phyloP scores from a whole-genome alignment of 2,888 invertebrate genomes.

The Alcis repandata region DNA sequence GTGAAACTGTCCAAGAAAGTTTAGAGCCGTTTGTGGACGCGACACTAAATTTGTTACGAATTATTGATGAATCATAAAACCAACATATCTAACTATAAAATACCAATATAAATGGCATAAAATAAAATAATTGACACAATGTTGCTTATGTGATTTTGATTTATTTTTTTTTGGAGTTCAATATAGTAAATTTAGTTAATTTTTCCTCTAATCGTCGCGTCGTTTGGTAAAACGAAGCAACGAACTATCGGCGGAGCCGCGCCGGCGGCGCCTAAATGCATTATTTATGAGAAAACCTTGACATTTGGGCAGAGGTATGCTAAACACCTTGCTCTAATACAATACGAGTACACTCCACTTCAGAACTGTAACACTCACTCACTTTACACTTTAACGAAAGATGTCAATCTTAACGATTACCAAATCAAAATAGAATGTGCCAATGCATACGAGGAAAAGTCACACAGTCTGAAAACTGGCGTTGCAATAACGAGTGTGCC shows the following conservation, averaged over 20 bases:
- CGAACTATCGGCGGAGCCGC: not conserved
- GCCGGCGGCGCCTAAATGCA: conserved; percentile 24
- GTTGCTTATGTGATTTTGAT: no score
- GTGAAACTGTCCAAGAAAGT: conserved; percentile 23
- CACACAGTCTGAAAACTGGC: not conserved
- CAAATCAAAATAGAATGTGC: not conserved
- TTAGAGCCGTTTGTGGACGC: conserved; percentile 2
- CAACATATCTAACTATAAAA: no score
- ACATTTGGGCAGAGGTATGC: conserved; percentile 26
- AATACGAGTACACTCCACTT: conserved; percentile 5
- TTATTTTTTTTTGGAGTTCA: no score
- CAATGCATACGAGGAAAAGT: not conserved
- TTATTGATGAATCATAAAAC: no score
- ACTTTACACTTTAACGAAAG: not conserved
- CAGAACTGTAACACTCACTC: not conserved
- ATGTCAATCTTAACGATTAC: not conserved
- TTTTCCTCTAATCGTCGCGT: not conserved
- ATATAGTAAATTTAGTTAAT: no score
- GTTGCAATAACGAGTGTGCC: not conserved
- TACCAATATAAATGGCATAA: no score
- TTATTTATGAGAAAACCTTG: conserved; percentile 31
- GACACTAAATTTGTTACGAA: not conserved
- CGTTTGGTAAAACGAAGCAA: not conserved
- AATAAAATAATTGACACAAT: no score
- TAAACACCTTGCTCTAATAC: conserved; percentile 10